A percentile compares a stretch with the other conserved stretches of the same genome.
These are phyloP conservation scores for Trichonephila clavipes DNA, from an alignment of 1,140 invertebrate species.

Conservation along the genomic window DNA sequence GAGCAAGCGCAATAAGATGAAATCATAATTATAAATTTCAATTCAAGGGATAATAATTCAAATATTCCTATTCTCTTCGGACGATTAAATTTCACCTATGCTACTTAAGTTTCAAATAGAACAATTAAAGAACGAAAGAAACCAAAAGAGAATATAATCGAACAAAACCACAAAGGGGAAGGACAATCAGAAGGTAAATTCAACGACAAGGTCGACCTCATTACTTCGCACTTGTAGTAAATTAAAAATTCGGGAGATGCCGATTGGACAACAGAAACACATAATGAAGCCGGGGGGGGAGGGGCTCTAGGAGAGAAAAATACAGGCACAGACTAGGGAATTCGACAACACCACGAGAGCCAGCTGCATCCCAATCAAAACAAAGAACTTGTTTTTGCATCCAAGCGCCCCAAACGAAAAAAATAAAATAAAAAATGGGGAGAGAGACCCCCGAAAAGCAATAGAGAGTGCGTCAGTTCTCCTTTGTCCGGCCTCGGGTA, in stretches of 20 bases:
- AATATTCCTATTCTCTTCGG: too few relatives aligned
- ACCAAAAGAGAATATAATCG: background rate
- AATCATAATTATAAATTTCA: too few relatives aligned
- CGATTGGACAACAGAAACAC: constrained; percentile 8
- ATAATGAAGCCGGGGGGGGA: background rate
- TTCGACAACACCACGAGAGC: constrained; percentile 6
- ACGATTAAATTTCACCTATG: too few relatives aligned
- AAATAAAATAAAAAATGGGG: background rate
- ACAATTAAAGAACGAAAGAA: too few relatives aligned
- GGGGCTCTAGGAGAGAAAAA: background rate
- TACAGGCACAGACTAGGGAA: background rate
- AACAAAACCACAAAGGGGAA: background rate
- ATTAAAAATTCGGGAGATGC: constrained; percentile 16
- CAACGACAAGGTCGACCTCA: background rate
- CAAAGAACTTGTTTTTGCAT: constrained; percentile 28
- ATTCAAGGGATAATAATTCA: too few relatives aligned
- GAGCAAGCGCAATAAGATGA: too few relatives aligned
- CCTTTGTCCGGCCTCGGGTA: constrained; percentile 44
- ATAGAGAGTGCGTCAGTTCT: background rate
- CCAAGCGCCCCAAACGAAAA: constrained; percentile 4
- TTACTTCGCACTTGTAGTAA: constrained; percentile 15
- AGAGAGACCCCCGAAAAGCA: background rate
- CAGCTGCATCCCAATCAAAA: constrained; percentile 26
- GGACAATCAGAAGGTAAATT: background rate
- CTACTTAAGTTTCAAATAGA: too few relatives aligned